phyloP scores from a whole-genome alignment of 2,113 vertebrate genomes.

The Eulemur macaco region DNA sequence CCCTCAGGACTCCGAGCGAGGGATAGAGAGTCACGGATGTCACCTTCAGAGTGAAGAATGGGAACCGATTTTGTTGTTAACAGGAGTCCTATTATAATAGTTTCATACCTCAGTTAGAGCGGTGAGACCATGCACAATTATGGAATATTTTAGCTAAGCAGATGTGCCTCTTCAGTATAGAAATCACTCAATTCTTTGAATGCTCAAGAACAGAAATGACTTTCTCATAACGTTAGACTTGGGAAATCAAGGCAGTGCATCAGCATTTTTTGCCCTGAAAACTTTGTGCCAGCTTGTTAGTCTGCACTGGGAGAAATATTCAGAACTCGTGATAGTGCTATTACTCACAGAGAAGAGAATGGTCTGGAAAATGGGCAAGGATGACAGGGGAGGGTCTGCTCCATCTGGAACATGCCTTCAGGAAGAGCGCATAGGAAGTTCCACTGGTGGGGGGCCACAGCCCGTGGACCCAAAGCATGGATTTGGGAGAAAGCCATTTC shows the following conservation, averaged over 20 bases:
- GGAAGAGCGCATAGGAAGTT: neutral
- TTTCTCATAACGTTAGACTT: constrained; percentile 61
- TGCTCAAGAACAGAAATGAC: constrained; percentile 62
- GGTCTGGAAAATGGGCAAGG: neutral
- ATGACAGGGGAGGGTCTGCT: neutral
- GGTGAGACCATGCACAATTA: neutral
- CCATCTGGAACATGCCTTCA: neutral
- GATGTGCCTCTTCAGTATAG: constrained; percentile 54
- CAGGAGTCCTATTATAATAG: constrained; percentile 57
- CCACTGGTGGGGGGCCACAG: no score
- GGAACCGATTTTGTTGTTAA: constrained; percentile 38
- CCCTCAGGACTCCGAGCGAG: neutral
- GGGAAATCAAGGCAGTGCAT: constrained; percentile 69
- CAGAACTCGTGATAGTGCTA: neutral
- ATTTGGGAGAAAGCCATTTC: neutral
- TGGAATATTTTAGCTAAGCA: constrained; percentile 67
- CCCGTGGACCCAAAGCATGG: neutral
- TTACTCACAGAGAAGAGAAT: neutral
- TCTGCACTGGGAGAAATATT: neutral
- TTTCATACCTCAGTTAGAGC: constrained; percentile 19
- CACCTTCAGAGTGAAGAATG: constrained; percentile 48
- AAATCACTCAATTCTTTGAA: constrained; percentile 67
- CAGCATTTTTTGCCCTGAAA: constrained; percentile 69
- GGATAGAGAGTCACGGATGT: neutral
- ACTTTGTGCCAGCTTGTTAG: constrained; percentile 4